Percentiles rank a stretch among this genome's conserved stretches.
These are phyloP conservation scores for Corythornis madagascariensis DNA, from an alignment of 2,113 vertebrate species.

Conservation along the genomic window DNA sequence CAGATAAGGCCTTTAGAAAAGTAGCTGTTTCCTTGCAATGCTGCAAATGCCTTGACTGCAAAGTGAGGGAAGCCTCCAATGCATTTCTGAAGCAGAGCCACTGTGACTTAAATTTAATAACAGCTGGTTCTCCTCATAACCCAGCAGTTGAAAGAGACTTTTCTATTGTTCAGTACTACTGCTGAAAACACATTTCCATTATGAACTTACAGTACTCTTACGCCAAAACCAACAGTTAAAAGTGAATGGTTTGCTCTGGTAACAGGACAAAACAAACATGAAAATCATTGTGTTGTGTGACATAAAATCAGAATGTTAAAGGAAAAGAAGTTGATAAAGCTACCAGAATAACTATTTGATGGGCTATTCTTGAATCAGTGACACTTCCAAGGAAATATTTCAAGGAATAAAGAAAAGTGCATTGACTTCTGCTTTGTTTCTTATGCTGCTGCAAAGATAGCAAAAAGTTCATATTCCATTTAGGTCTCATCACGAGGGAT, in stretches of 20 bases:
- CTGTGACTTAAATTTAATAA: slow-evolving; percentile 67
- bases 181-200: slow-evolving; percentile 57
- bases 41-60: neutral
- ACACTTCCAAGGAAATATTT: neutral
- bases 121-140: slow-evolving; percentile 58
- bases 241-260: slow-evolving; percentile 68
- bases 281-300: slow-evolving; percentile 36
- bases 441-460: slow-evolving; percentile 16
- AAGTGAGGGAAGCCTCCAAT: neutral
- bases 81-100: slow-evolving; percentile 27
- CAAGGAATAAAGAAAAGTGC: neutral
- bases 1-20: neutral
- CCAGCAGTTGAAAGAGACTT: slow-evolving; percentile 24
- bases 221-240: slow-evolving; percentile 70
- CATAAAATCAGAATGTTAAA: slow-evolving; percentile 52
- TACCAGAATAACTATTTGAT: neutral
- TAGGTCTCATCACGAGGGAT: neutral
- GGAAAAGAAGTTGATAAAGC: slow-evolving; percentile 11
- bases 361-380: neutral
- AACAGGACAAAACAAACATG: slow-evolving; percentile 63
- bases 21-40: neutral
- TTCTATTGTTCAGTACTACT: slow-evolving; percentile 63
- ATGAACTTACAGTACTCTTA: slow-evolving; percentile 14
- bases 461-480: slow-evolving; percentile 9
- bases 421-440: slow-evolving; percentile 22